A percentile compares a stretch with the other conserved stretches of the same genome.
Evolutionary conservation across 2,113 vertebrate species (phyloP).

Genomic region (Myrmecophaga tridactyla): DNA sequence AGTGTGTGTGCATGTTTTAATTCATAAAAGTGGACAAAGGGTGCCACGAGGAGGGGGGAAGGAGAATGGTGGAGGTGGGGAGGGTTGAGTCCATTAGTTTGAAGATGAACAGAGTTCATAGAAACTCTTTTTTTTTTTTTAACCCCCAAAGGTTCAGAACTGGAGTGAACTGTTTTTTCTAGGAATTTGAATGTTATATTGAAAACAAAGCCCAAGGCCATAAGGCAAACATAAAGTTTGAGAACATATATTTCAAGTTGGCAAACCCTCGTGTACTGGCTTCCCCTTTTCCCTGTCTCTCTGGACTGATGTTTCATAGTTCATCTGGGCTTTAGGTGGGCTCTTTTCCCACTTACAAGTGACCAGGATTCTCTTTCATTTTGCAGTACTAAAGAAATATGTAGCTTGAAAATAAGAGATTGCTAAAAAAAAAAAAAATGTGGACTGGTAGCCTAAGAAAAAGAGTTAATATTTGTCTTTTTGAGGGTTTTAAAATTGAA

Average conservation of each 20-base stretch:
- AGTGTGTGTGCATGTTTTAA: slow-evolving; percentile 89
- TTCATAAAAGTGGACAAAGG: slow-evolving; percentile 90
- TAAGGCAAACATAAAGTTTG: slow-evolving; percentile 79
- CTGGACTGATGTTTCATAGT: background rate
- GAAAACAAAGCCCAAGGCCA: slow-evolving; percentile 81
- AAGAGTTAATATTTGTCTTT: slow-evolving; percentile 65
- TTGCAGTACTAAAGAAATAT: background rate
- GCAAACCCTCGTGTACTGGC: background rate
- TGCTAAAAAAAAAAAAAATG: background rate
- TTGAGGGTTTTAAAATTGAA: slow-evolving; percentile 52
- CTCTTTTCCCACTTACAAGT: background rate
- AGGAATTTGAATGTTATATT: slow-evolving; percentile 78
- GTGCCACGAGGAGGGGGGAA: slow-evolving; percentile 71
- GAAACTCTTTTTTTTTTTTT: slow-evolving; percentile 83
- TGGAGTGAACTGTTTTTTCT: slow-evolving; percentile 76
- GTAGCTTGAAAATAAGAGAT: background rate
- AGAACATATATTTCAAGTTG: slow-evolving; percentile 64
- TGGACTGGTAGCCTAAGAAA: slow-evolving; percentile 27
- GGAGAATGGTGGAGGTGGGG: slow-evolving; percentile 30
- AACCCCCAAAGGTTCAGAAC: slow-evolving; percentile 80
- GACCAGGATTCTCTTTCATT: background rate
- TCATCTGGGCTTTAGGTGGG: background rate
- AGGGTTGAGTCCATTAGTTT: slow-evolving; percentile 82
- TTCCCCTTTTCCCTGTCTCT: background rate
- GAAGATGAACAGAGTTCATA: slow-evolving; percentile 86